These are phyloP conservation scores for Musca vetustissima DNA, from an alignment of 1,140 invertebrate genomes.

Conservation along the genomic window DNA sequence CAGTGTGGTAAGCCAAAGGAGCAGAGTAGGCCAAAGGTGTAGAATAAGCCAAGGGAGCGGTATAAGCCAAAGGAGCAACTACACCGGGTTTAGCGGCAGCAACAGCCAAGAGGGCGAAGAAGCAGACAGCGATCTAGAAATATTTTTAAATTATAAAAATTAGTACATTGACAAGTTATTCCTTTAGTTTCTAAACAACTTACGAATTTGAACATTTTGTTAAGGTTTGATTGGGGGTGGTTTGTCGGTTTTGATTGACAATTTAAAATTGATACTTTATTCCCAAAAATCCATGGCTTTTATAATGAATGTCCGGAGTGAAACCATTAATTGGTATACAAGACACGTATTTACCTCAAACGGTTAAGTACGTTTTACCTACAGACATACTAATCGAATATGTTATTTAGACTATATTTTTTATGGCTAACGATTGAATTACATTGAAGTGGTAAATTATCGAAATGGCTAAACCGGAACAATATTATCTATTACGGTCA, in stretches of 20 bases:
- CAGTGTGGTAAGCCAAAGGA: slow-evolving; percentile 42
- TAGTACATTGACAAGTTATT: too few relatives aligned
- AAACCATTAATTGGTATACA: too few relatives aligned
- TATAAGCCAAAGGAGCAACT: slow-evolving; percentile 33
- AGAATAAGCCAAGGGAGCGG: slow-evolving; percentile 4
- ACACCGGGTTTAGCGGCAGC: slow-evolving; percentile 47
- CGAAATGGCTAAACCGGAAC: too few relatives aligned
- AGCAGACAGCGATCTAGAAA: not conserved
- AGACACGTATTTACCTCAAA: too few relatives aligned
- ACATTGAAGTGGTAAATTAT: too few relatives aligned
- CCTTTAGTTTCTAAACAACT: not conserved
- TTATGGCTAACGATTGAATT: too few relatives aligned
- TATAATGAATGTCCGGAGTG: not conserved
- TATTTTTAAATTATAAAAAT: not conserved
- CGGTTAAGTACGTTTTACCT: too few relatives aligned
- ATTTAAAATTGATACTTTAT: slow-evolving; percentile 1
- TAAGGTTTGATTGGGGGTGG: not conserved
- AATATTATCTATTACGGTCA: too few relatives aligned
- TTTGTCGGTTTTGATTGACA: not conserved
- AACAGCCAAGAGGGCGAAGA: slow-evolving; percentile 44
- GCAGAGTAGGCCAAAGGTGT: slow-evolving; percentile 26
- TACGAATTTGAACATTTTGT: slow-evolving; percentile 19
- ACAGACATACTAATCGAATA: too few relatives aligned
- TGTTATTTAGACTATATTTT: too few relatives aligned
- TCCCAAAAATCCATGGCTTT: not conserved